Conservation (phyloP, 1,140 invertebrate genomes). For the Colletes latitarsis region DNA sequence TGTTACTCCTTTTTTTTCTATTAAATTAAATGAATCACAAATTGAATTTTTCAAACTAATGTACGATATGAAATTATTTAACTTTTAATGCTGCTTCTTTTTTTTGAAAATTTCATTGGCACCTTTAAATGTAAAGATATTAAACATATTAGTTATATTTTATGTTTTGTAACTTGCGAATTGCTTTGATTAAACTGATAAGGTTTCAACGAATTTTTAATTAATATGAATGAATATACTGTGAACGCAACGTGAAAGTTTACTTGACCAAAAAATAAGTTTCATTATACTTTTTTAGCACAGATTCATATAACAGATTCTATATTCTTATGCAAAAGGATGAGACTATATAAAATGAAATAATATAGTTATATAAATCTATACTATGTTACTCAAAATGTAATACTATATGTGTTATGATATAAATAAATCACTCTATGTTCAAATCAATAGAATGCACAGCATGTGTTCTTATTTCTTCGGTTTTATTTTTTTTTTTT, state of each 20-base stretch:
- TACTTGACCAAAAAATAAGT: conserved; percentile 62
- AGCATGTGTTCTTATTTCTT: background rate
- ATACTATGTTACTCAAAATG: conserved; percentile 77
- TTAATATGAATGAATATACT: conserved; percentile 34
- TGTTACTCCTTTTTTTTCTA: background rate
- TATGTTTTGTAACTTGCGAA: background rate
- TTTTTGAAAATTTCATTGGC: background rate
- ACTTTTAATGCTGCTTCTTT: background rate
- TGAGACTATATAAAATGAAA: conserved; percentile 66
- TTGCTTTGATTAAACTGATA: background rate
- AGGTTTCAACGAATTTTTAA: background rate
- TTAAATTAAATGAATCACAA: background rate
- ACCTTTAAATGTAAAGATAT: background rate
- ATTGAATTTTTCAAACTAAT: background rate
- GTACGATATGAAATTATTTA: background rate
- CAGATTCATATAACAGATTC: conserved; percentile 76
- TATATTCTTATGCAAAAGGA: conserved; percentile 80
- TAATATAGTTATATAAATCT: conserved; percentile 75
- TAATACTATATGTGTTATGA: conserved; percentile 79
- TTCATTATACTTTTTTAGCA: conserved; percentile 71
- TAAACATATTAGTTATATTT: conserved; percentile 8
- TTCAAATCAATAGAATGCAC: conserved; percentile 64
- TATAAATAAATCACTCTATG: conserved; percentile 80
- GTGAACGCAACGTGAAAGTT: conserved; percentile 53
- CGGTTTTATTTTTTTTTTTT: conserved; percentile 6